A percentile compares a stretch with the other conserved stretches of the same genome.
phyloP scores from a whole-genome alignment of 2,797 vertebrate species.

The Spizella passerina region DNA sequence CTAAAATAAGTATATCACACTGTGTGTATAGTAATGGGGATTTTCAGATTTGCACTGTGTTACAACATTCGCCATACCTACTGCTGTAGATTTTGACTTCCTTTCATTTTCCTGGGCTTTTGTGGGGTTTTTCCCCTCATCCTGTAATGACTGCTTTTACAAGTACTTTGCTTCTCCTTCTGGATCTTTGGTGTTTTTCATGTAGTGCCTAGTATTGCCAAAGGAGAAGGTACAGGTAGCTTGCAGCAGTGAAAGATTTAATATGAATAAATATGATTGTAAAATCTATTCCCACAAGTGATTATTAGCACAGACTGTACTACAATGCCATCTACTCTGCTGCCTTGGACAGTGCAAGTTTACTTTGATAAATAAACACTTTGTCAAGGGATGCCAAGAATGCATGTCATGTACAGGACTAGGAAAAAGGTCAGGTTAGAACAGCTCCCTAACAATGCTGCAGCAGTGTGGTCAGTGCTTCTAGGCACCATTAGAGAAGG shows the following conservation, averaged over 20 bases:
- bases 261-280: not conserved
- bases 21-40: not conserved
- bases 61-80: not conserved
- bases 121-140: rapidly evolving
- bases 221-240: not conserved
- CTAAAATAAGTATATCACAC: not conserved
- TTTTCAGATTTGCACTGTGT: not conserved
- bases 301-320: not conserved
- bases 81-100: not conserved
- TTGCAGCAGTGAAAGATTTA: not conserved
- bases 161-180: not conserved
- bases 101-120: not conserved
- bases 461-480: not conserved
- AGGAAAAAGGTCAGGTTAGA: not conserved
- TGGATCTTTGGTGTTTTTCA: not conserved
- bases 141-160: not conserved
- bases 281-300: not conserved
- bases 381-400: not conserved
- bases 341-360: not conserved
- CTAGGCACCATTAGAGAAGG: not conserved
- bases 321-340: not conserved
- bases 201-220: not conserved
- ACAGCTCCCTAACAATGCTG: not conserved
- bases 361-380: not conserved
- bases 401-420: not conserved